Conservation (phyloP, 2,113 vertebrate species). For the Oreocharis arfaki region DNA sequence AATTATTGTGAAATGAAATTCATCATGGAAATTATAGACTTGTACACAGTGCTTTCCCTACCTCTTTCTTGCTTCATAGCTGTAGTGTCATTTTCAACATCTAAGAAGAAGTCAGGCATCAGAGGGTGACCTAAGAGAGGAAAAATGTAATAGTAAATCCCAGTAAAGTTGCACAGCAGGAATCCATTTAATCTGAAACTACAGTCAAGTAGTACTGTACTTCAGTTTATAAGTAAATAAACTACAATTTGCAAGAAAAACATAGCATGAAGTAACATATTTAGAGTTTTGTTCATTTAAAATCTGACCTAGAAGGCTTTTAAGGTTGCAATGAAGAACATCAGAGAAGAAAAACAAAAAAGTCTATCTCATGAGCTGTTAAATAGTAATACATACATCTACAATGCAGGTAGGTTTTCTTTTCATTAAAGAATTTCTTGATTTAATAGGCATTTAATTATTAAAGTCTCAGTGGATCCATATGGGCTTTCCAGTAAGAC, state of each 20-base stretch:
- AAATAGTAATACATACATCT: background rate
- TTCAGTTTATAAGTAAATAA: background rate
- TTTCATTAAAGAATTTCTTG: background rate
- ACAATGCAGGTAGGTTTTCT: background rate
- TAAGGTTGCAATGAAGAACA: background rate
- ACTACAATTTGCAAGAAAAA: background rate
- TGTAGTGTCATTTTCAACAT: constrained; percentile 67
- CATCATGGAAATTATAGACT: background rate
- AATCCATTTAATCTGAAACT: background rate
- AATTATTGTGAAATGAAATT: background rate
- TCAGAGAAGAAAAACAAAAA: background rate
- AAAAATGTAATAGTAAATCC: background rate
- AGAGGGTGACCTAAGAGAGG: constrained; percentile 82
- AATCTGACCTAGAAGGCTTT: background rate
- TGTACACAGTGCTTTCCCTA: constrained; percentile 32
- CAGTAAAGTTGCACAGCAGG: background rate
- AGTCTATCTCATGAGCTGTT: background rate
- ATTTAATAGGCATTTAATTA: background rate
- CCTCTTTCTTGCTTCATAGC: constrained; percentile 73
- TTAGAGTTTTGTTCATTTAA: background rate
- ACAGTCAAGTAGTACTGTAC: background rate
- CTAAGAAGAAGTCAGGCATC: constrained; percentile 94
- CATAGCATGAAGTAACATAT: background rate
- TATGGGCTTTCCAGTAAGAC: background rate
- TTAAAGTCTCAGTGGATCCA: background rate